Evolutionary conservation across 2,113 vertebrate species (phyloP).

Genomic region (Loxodonta africana): DNA sequence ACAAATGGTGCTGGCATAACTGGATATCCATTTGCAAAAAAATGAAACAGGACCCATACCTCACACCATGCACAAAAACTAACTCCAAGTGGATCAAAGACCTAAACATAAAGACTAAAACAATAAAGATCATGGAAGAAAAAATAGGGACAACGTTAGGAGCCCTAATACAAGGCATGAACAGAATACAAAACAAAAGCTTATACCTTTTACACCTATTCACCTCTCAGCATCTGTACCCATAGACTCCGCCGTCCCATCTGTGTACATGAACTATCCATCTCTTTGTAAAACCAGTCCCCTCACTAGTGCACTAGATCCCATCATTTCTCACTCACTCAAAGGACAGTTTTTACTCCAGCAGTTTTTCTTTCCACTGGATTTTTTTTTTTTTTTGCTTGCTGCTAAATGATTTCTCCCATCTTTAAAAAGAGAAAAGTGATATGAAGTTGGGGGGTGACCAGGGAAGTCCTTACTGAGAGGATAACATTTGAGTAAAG

Average conservation of each 20-base stretch:
- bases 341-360: not conserved
- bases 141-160: too few relatives aligned
- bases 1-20: too few relatives aligned
- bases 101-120: too few relatives aligned
- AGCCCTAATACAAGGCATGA: too few relatives aligned
- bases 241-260: not conserved
- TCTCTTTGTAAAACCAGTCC: not conserved
- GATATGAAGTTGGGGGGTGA: not conserved
- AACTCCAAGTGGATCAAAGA: too few relatives aligned
- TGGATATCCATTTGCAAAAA: too few relatives aligned
- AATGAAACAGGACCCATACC: too few relatives aligned
- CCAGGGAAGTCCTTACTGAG: too few relatives aligned
- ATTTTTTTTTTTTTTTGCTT: not conserved
- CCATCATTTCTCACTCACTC: not conserved
- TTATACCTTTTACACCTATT: not conserved
- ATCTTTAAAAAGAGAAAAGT: not conserved
- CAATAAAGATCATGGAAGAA: too few relatives aligned
- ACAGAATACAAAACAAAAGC: too few relatives aligned
- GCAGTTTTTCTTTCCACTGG: not conserved
- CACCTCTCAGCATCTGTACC: not conserved
- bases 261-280: not conserved
- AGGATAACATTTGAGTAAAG: not conserved
- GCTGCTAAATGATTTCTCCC: not conserved
- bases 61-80: too few relatives aligned
- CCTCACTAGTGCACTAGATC: not conserved